Percentiles rank a stretch among this genome's conserved stretches.
Evolutionary conservation across 2,888 invertebrate species (phyloP).

Genomic region (Cryptops parisi): DNA sequence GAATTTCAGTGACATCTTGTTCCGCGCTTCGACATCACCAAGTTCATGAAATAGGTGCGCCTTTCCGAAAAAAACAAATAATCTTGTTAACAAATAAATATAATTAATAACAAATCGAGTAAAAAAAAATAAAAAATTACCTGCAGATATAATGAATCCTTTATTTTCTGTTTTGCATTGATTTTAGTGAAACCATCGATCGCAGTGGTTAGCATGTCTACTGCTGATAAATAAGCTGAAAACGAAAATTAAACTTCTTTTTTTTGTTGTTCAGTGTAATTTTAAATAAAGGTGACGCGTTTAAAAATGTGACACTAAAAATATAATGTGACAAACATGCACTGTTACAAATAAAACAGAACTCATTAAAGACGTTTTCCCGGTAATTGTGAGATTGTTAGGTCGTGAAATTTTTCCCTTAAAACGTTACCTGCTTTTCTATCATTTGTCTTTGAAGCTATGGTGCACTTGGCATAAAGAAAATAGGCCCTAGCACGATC

Average conservation of each 20-base stretch:
- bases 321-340: no score
- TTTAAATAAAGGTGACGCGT: no score
- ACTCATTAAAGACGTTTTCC: not conserved
- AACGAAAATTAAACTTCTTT: no score
- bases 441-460: conserved; percentile 2
- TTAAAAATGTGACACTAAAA: no score
- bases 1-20: conserved; percentile 67
- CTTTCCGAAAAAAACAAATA: conserved; percentile 28
- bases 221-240: conserved; percentile 21
- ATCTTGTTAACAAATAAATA: not conserved
- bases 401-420: no score
- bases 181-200: conserved; percentile 54
- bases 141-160: conserved; percentile 55
- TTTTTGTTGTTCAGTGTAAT: no score
- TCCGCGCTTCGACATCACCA: conserved; percentile 52
- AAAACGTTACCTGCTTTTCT: conserved; percentile 36
- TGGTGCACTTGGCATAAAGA: conserved; percentile 54
- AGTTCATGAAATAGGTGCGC: conserved; percentile 60
- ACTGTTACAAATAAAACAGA: no score
- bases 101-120: conserved; percentile 1
- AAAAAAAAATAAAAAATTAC: conserved; percentile 30
- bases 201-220: conserved; percentile 35
- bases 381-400: no score
- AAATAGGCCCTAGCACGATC: conserved; percentile 64
- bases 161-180: conserved; percentile 57